Evolutionary conservation across 2,888 invertebrate genomes (phyloP), one percentile per base, ranked within the genome.

Genomic region (Eupithecia inturbata): DNA sequence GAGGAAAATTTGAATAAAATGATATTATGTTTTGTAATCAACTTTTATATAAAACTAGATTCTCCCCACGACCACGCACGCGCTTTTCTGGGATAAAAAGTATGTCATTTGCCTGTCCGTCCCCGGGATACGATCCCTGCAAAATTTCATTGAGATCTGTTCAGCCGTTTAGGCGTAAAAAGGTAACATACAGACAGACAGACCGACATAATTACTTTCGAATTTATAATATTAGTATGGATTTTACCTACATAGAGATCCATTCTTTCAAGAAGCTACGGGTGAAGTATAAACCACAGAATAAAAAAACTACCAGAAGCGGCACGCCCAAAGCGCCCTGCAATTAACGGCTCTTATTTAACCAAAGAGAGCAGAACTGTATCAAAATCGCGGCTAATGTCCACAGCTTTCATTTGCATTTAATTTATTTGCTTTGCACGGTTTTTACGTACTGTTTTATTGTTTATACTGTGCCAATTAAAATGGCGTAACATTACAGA

Each of bases 331-430:
- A 74, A 67, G 71, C 70, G 31, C 22, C 87, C 86, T 87, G 89
- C 89, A 91, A 90, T 92, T 91, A 91, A 91, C 85, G 86, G 81
- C 78, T 83, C 86, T 91, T 91, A 92, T 92, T 92, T 92, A 90
- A 89, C 73, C 73, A 72, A 76, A 78, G 68, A 85, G 85, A 87
- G 86, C 84, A 83, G 85, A 87, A 85, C 85, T 87, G 84, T 86
- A 88, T 84, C 87, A 88, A 89, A 88, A 87, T 84, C 70, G 74
- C 78, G 83, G 88, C 85, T 87, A 88, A 89, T 87, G 87, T 69
- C 66, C 70, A 57, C 70, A 57, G 49, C 72, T 67, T 68, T 73
- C 76, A 73, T 76, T 76, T 76, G 71, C 76, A 71, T 76, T 68
- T 73, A 70, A 76, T 76, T 76, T 76, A 76, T 73, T 49, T 28